phyloP scores from a whole-genome alignment of 2,113 vertebrate species.

The Pseudorectes ferrugineus region DNA sequence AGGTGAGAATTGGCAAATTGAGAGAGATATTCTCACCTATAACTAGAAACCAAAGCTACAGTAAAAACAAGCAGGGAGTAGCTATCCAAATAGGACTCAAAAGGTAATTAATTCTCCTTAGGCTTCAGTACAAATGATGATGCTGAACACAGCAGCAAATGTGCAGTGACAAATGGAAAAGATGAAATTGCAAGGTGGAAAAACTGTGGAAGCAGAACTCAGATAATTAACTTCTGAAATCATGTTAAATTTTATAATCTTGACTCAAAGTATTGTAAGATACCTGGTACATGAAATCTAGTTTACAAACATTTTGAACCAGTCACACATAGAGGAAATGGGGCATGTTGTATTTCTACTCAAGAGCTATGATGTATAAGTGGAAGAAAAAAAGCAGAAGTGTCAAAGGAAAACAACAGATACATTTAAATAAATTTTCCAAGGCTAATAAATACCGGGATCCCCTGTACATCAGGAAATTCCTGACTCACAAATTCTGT shows the following conservation, averaged over 20 bases:
- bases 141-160: not conserved
- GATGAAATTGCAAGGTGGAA: not conserved
- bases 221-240: not conserved
- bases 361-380: not conserved
- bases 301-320: not conserved
- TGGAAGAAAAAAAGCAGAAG: not conserved
- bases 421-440: not conserved
- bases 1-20: not conserved
- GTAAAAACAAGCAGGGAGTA: not conserved
- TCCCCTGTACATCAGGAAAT: accelerated
- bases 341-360: not conserved
- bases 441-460: not conserved
- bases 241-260: not conserved
- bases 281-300: not conserved
- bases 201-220: not conserved
- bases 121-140: not conserved
- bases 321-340: not conserved
- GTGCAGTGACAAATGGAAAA: not conserved
- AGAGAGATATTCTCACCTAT: not conserved
- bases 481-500: not conserved
- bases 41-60: not conserved
- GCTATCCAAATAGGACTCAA: not conserved
- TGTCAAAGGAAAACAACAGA: not conserved
- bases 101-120: not conserved
- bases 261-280: not conserved